A percentile compares a stretch with the other conserved stretches of the same genome.
Evolutionary conservation across 2,797 vertebrate species (phyloP).

Genomic region (Aphelocoma californica): DNA sequence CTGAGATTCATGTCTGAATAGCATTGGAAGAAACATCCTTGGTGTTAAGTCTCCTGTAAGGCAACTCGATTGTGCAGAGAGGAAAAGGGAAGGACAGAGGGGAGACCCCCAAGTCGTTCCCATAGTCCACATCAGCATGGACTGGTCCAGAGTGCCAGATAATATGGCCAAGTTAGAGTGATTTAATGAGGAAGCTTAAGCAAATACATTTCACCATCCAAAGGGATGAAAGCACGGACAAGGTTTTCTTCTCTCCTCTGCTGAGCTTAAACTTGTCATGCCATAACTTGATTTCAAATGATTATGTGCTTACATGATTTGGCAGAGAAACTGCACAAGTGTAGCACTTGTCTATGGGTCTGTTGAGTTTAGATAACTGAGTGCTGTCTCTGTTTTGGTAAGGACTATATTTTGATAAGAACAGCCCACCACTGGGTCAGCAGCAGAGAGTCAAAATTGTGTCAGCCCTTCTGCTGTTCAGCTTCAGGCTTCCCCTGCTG

Average conservation of each 20-base stretch:
- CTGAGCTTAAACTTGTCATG: neutral
- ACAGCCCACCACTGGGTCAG: neutral
- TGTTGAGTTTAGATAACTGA: neutral
- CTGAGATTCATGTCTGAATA: neutral
- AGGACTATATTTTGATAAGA: neutral
- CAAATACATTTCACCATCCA: neutral
- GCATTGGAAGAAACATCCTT: neutral
- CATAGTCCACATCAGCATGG: neutral
- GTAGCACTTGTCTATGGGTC: neutral
- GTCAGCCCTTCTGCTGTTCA: neutral
- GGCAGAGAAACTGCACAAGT: neutral
- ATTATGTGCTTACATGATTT: neutral
- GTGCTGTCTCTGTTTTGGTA: neutral
- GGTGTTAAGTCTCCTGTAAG: neutral
- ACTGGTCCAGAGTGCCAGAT: neutral
- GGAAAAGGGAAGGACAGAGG: neutral
- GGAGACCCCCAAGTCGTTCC: neutral
- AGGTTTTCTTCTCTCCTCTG: neutral
- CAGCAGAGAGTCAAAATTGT: neutral
- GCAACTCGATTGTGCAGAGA: neutral
- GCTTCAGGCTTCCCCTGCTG: neutral
- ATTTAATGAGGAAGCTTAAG: neutral
- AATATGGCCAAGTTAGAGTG: neutral
- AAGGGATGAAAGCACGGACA: neutral
- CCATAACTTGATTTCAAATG: neutral